Evolutionary conservation across 2,888 invertebrate genomes (phyloP).

Genomic region (Epinotia demarniana): DNA sequence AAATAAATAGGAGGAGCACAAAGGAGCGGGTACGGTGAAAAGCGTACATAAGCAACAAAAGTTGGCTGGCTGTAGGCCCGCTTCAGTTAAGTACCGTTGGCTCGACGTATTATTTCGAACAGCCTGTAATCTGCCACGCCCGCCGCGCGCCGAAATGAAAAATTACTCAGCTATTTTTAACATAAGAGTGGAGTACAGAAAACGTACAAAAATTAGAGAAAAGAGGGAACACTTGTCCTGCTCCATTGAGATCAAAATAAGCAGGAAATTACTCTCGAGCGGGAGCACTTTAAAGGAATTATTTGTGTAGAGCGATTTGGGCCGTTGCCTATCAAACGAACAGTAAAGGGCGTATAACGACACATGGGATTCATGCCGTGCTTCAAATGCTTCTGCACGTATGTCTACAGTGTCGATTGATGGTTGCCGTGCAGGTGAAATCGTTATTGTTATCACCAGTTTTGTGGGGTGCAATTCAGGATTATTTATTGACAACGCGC

Average conservation of each 20-base stretch:
- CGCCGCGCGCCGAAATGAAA: slow-evolving; percentile 82
- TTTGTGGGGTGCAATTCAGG: not conserved
- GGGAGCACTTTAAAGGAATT: slow-evolving; percentile 68
- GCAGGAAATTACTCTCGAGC: slow-evolving; percentile 80
- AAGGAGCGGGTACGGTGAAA: slow-evolving; percentile 70
- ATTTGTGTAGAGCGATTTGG: slow-evolving; percentile 80
- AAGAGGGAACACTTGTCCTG: slow-evolving; percentile 83
- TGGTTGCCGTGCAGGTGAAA: not conserved
- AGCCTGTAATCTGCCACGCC: slow-evolving; percentile 83
- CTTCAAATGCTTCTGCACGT: slow-evolving; percentile 54
- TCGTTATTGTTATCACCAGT: not conserved
- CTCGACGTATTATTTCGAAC: slow-evolving; percentile 74
- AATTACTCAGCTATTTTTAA: slow-evolving; percentile 83
- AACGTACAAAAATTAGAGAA: slow-evolving; percentile 84
- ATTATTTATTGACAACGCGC: not conserved
- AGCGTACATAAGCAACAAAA: slow-evolving; percentile 73
- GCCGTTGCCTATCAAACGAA: slow-evolving; percentile 80
- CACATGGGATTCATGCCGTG: slow-evolving; percentile 62
- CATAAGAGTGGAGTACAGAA: slow-evolving; percentile 79
- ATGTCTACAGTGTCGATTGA: not conserved
- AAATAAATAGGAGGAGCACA: slow-evolving; percentile 68
- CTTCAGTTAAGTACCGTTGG: slow-evolving; percentile 77
- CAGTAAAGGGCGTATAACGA: slow-evolving; percentile 66
- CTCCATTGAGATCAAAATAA: slow-evolving; percentile 84
- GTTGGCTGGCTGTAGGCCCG: slow-evolving; percentile 69